These are phyloP conservation scores for Xiphophorus hellerii DNA, from an alignment of 2,113 vertebrate species.

Conservation along the genomic window DNA sequence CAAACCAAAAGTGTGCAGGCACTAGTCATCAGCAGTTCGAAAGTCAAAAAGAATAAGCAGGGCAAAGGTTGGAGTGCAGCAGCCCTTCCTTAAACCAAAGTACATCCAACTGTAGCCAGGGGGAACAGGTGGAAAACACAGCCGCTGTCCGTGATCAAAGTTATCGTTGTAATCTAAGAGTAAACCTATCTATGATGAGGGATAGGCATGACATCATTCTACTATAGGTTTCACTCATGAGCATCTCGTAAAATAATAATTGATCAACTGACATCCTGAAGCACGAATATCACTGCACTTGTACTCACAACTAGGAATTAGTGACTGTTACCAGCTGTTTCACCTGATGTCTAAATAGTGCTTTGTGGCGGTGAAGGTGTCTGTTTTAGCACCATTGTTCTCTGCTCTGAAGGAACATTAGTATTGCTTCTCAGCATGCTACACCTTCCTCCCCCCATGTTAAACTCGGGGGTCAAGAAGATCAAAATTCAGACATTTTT, in stretches of 20 bases:
- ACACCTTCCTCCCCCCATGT: slow-evolving; percentile 38
- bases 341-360: not conserved
- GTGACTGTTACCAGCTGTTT: not conserved
- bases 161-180: too few relatives aligned
- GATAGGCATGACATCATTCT: not conserved
- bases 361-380: slow-evolving; percentile 27
- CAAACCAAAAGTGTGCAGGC: not conserved
- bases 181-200: not conserved
- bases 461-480: slow-evolving; percentile 5
- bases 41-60: slow-evolving; percentile 54
- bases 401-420: slow-evolving; percentile 27
- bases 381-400: slow-evolving; percentile 53
- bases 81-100: slow-evolving; percentile 85
- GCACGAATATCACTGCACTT: too few relatives aligned
- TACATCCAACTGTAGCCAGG: slow-evolving; percentile 44
- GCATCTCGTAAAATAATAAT: too few relatives aligned
- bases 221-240: not conserved
- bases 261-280: too few relatives aligned
- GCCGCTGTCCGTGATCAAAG: not conserved
- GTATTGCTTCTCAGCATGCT: slow-evolving; percentile 48
- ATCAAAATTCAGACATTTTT: not conserved
- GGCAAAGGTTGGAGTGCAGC: slow-evolving; percentile 80
- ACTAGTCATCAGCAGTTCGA: slow-evolving; percentile 43
- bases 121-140: not conserved
- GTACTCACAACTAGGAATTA: too few relatives aligned